Base-by-base conservation (phyloP, 2,888 invertebrate species). In the Chrysolina oricalcia region DNA sequence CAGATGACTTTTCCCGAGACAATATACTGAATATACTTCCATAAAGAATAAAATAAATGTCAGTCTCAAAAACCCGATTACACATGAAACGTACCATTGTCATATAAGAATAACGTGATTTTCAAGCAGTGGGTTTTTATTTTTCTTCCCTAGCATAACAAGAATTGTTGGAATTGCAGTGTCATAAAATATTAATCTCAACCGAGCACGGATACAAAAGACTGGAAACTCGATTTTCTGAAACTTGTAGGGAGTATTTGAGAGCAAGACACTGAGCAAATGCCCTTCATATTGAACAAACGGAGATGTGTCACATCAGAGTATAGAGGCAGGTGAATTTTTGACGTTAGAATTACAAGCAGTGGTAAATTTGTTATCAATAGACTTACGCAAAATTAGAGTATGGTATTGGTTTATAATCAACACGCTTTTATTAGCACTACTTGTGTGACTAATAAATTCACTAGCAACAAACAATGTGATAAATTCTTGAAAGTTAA, bases 131-230 rank as follows among this genome's bases (percentile, higher is more conserved):
- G 11, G 27, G 6, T 27, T 59, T 59, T 59, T 59, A 59, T 59
- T 59, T 59, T 59, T 35, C n/a, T 27, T 59, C 35, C n/a, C n/a
- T n/a, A 27, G 23, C 27, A 59, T 59, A 27, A 35, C 59, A 59
- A 59, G 35, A 21, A 19, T 59, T 59, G 59, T 10, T 59, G 59
- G 59, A n/a, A 59, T 59, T 35, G 59, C 35, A 35, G 10, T 59
- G 13, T 27, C 59, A 35, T 59, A 59, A 59, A 59, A 59, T 13
- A 59, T 27, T 59, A 59, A 59, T 35, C 59, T 35, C 59, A n/a
- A 17, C 59, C 27, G 43, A 59, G 23, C 63, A 19, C 21, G 5
- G 53, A 53, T 53, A 11, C 21, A 17, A 17, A 9, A 15, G 53
- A 10, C 21, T 10, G 5, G 21, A 53, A 5, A 21, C 53, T 53